A percentile compares a stretch with the other conserved stretches of the same genome.
Conservation (phyloP, 2,797 vertebrate species). For the Coregonus suidteri region DNA sequence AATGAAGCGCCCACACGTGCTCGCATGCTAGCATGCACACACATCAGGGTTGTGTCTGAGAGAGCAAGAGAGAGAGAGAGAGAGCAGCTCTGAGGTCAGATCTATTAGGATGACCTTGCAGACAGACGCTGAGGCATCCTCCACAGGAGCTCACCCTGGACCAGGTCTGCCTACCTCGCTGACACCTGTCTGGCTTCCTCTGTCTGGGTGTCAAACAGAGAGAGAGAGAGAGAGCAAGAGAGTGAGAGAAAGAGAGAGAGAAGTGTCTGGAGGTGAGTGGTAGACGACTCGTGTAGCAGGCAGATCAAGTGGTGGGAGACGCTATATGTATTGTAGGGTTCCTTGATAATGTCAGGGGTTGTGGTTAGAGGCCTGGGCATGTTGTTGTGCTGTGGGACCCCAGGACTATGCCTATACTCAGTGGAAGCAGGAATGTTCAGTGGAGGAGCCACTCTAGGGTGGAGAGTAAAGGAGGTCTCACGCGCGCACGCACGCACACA, state of each 20-base stretch:
- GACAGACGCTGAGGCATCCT: background rate
- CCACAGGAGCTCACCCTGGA: background rate
- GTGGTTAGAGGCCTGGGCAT: background rate
- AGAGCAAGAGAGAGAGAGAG: no score
- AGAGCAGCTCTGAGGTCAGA: background rate
- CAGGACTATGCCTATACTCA: no score
- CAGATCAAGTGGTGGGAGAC: no score
- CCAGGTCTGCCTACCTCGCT: background rate
- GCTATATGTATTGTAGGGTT: background rate
- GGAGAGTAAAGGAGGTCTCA: background rate
- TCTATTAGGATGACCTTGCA: background rate
- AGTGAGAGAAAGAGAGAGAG: no score
- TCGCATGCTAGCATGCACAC: slow-evolving; percentile 1
- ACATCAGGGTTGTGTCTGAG: background rate
- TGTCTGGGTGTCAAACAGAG: background rate
- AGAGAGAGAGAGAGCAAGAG: no score
- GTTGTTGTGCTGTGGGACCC: background rate
- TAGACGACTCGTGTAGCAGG: background rate
- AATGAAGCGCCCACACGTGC: background rate
- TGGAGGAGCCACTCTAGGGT: background rate
- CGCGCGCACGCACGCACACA: background rate
- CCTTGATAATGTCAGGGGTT: background rate
- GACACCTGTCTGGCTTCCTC: background rate
- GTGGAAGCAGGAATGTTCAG: background rate
- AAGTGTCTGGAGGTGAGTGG: no score